Base-by-base conservation (phyloP, 2,888 invertebrate species). In the Idaea biselata region DNA sequence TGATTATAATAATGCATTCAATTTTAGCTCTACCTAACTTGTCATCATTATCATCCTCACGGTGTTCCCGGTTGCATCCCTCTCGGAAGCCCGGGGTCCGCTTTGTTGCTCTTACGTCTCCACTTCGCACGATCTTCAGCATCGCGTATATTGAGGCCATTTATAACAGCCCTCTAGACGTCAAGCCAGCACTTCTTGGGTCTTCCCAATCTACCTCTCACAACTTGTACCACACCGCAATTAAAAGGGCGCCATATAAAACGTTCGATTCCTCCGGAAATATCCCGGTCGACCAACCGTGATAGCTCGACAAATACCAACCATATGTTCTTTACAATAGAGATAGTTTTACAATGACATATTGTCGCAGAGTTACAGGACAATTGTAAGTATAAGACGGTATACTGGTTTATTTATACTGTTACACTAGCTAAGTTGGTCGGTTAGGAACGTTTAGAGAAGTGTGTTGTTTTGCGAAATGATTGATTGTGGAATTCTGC, bases 251-350 rank as follows among this genome's bases (percentile, higher is more conserved):
- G 79, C 81, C 78, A 79, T 84, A 80, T 83, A 84, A 78, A 80
- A 74, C 68, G 79, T 84, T 86, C 83, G 84, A 84, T 82, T 80
- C 82, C 79, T 77, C 79, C 87, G 86, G 86, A 88, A 87, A 88
- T 86, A 87, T 84, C 83, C 68, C 84, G 83, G 89, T 88, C 87
- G 85, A 80, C 83, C 76, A 87, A 86, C 86, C 80, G 79, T 69
- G 78, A 67, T 64, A 63, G 66, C 65, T 62, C 57, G 66, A 60
- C 63, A 62, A 61, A 66, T 7, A 33, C 64, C 66, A 67, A 65
- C 68, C 63, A 60, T 70, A 63, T 53, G 25, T 33, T 55, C 16
- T 55, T 53, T 55, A 4, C 0, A 25, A 18, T 62, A 57, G 32
- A 63, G 59, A 16, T 60, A 59, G 4, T 18, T 64, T 58, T 18